These are phyloP conservation scores for Cebus imitator DNA, from an alignment of 2,113 vertebrate species.

Conservation along the genomic window DNA sequence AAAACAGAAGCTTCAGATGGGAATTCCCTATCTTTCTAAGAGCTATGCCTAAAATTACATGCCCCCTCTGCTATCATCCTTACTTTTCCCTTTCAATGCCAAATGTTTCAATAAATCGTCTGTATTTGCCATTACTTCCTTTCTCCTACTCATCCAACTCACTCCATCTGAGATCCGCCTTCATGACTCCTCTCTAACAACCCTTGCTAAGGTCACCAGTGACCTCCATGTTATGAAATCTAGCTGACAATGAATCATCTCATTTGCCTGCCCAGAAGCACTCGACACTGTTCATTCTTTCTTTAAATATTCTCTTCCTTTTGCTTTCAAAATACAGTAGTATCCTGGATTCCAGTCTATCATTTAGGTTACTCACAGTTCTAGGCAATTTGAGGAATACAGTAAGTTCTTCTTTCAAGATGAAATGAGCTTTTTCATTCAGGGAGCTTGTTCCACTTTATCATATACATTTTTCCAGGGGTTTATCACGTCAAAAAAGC, in stretches of 20 bases:
- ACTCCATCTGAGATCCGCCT: background rate
- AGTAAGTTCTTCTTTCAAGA: background rate
- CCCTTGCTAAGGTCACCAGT: background rate
- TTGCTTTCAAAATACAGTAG: background rate
- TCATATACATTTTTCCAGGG: background rate
- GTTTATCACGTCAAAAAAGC: background rate
- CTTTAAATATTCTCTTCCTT: background rate
- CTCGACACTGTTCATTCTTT: too few species aligned
- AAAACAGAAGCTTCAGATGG: background rate
- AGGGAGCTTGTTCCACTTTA: background rate
- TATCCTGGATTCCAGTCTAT: background rate
- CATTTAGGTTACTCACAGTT: too few species aligned
- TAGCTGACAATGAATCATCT: background rate
- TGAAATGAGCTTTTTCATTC: background rate
- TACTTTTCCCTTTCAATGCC: background rate
- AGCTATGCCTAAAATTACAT: background rate
- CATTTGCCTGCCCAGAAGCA: background rate
- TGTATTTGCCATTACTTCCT: background rate
- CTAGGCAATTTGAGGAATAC: background rate
- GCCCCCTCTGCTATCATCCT: background rate
- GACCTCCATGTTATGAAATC: background rate
- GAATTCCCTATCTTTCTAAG: background rate
- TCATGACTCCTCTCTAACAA: background rate
- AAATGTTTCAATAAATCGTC: background rate
- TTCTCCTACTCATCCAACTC: background rate